Base-by-base conservation (phyloP, 2,113 vertebrate genomes). In the Oenanthe melanoleuca region DNA sequence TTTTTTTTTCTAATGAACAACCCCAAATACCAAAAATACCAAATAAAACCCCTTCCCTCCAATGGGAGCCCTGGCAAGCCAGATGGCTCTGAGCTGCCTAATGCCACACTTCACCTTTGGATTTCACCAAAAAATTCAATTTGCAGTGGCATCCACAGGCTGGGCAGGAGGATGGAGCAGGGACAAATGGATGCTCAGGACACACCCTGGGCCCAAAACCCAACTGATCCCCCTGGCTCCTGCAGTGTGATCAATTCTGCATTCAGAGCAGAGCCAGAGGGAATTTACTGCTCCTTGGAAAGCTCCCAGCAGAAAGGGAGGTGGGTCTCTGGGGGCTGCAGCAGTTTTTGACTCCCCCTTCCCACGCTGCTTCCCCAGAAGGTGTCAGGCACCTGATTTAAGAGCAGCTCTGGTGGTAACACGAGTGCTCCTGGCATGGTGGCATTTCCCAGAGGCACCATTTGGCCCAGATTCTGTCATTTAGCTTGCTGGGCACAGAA, bases 171-270 rank as follows among this genome's bases (percentile, higher is more conserved):
- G 31, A 84, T 60, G 52, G 44, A 59, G 86, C 65, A 15, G 92
- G 38, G 65, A 31, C 24, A 5, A 21, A 71, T 5, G 72, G 50
- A 38, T 5, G 37, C 16, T 44, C 91, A 45, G 80, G 0, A 29
- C 92, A 70, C 95, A 37, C 21, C 52, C 85, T 2, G 73, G 73
- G 12, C 38, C 3, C 50, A 1, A 15, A 6, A 12, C 63, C 21
- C 4, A 0, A 91, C 53, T 19, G 94, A 95, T 96, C 15, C 82
- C 89, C 7, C 29, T 31, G 92, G 81, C 89, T 96, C 96, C 95
- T 67, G 96, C 96, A 95, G 89, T 8, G 89, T 24, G 79, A 95
- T 88, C 96, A 74, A 86, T 96, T 93, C 1, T 86, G 88, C 93
- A 80, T 90, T 53, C 95, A 90, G 82, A 0, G 45, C 96, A 83